These are phyloP conservation scores for Meloidogyne hapla DNA, from an alignment of 1,140 invertebrate genomes.

Conservation along the genomic window DNA sequence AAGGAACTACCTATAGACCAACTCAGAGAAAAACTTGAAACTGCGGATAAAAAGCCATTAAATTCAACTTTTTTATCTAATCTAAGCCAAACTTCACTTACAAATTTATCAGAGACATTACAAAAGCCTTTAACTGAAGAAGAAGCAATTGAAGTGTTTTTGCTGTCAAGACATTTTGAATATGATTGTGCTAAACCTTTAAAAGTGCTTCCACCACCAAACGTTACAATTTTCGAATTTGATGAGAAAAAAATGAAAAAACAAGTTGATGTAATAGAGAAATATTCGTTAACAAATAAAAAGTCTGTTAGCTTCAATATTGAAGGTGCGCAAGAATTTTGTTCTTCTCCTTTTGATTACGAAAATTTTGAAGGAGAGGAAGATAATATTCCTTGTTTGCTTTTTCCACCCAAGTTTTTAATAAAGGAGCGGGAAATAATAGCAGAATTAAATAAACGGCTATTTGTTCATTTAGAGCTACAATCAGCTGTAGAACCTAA, in stretches of 20 bases:
- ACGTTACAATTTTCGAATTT: background rate
- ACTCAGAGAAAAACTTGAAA: background rate
- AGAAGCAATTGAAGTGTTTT: constrained; percentile 23
- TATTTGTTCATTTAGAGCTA: background rate
- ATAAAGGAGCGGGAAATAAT: background rate
- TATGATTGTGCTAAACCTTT: background rate
- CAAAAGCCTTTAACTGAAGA: background rate
- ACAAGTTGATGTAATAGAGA: background rate
- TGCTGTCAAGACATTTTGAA: constrained; percentile 5
- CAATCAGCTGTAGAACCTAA: constrained; percentile 18
- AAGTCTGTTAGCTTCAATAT: constrained; percentile 1
- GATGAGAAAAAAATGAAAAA: constrained; percentile 3
- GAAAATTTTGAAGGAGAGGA: background rate
- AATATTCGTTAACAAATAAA: background rate
- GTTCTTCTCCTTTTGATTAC: too few relatives aligned
- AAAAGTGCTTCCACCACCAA: background rate
- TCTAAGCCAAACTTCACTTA: background rate
- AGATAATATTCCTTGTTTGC: background rate
- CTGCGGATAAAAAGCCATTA: background rate
- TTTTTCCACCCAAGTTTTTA: background rate
- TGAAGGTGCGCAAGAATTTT: background rate
- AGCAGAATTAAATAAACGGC: constrained; percentile 14
- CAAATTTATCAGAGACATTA: background rate
- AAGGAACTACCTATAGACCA: too few relatives aligned
- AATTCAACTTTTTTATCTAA: background rate